phyloP scores from a whole-genome alignment of 2,113 vertebrate genomes.

The Anarhynchus alexandrinus region DNA sequence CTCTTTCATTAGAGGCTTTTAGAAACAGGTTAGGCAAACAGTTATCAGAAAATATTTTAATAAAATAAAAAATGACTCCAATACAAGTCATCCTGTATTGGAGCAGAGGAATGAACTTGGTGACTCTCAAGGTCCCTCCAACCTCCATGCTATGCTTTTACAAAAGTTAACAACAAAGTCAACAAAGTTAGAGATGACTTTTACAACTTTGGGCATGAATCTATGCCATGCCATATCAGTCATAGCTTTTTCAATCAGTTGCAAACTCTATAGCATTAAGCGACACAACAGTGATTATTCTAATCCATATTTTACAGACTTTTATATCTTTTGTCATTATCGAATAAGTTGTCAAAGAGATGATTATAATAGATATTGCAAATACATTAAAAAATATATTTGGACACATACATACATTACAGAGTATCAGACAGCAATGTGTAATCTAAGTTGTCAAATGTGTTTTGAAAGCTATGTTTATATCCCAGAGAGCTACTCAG shows the following conservation, averaged over 20 bases:
- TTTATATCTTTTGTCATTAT: not conserved
- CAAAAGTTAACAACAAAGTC: not conserved
- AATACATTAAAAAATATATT: not conserved
- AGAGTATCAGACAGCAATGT: not conserved
- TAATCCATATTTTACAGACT: not conserved
- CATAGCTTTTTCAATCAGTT: not conserved
- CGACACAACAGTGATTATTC: not conserved
- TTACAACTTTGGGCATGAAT: not conserved
- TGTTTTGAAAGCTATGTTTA: constrained; percentile 23
- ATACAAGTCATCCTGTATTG: not conserved
- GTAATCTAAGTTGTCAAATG: constrained; percentile 12
- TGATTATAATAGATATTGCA: not conserved
- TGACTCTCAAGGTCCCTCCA: not conserved
- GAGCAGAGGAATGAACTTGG: not conserved
- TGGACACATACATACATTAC: not conserved
- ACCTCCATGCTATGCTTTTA: not conserved
- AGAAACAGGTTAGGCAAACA: not conserved
- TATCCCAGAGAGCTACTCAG: not conserved
- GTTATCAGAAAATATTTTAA: not conserved
- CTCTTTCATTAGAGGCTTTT: not conserved
- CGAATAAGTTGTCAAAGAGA: not conserved
- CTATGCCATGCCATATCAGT: not conserved
- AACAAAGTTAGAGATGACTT: not conserved
- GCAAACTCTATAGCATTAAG: not conserved
- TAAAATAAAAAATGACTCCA: no score